Evolutionary conservation across 2,797 vertebrate genomes (phyloP).

Genomic region (Eulemur albifrons): DNA sequence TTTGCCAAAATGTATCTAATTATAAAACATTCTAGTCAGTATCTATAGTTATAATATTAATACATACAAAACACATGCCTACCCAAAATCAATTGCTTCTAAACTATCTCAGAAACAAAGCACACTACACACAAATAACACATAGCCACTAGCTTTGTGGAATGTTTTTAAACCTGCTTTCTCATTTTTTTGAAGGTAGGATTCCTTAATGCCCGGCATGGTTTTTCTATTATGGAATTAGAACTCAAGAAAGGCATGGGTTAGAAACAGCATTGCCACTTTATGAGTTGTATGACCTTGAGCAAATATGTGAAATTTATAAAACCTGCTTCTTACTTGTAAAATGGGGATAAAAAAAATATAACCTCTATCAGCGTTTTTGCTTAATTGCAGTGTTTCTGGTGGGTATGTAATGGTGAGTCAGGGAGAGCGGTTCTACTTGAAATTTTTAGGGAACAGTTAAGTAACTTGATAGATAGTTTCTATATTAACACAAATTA

Average conservation of each 20-base stretch:
- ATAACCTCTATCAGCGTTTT: not conserved
- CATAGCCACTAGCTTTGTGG: not conserved
- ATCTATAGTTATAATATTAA: not conserved
- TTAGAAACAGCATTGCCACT: not conserved
- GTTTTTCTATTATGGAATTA: not conserved
- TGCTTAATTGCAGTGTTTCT: not conserved
- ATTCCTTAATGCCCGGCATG: not conserved
- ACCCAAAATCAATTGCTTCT: not conserved
- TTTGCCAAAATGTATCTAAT: not conserved
- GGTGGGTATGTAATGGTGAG: not conserved
- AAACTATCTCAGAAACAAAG: not conserved
- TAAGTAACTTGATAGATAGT: not conserved
- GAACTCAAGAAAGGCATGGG: not conserved
- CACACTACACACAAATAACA: not conserved
- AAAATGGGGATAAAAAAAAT: constrained; percentile 5
- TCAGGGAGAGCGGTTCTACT: not conserved
- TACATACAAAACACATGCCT: not conserved
- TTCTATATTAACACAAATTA: not conserved
- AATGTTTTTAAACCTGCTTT: not conserved
- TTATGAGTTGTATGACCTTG: not conserved
- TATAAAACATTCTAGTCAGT: not conserved
- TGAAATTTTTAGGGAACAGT: not conserved
- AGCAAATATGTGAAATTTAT: not conserved
- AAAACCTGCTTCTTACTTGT: constrained; percentile 48
- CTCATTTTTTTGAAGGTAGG: not conserved